Conservation (phyloP, 2,888 invertebrate genomes). For the Ashinkailepas kermadecensis region DNA sequence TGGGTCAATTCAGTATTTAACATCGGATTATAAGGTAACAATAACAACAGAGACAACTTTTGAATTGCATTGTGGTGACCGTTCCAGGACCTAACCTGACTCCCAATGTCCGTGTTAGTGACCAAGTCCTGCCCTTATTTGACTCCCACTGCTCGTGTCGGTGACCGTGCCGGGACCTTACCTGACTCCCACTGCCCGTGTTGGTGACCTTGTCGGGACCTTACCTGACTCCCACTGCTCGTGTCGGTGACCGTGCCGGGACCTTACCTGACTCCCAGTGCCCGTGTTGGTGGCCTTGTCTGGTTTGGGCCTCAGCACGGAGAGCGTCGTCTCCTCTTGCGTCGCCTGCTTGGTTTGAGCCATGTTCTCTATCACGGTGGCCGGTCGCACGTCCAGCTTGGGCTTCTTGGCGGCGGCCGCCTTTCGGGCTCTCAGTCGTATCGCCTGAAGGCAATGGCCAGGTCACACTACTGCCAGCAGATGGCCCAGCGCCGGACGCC, state of each 20-base stretch:
- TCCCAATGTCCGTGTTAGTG: neutral
- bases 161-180: neutral
- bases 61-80: neutral
- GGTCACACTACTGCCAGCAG: too few relatives aligned
- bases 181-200: neutral
- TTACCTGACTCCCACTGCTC: neutral
- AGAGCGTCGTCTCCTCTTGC: constrained; percentile 1
- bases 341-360: constrained; percentile 57
- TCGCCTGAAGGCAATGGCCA: constrained; percentile 53
- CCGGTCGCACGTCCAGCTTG: constrained; percentile 58
- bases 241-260: neutral
- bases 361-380: constrained; percentile 82
- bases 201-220: neutral
- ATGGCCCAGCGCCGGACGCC: too few relatives aligned
- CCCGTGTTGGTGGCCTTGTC: constrained; percentile 83
- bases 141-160: neutral
- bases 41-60: too few relatives aligned
- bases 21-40: too few relatives aligned
- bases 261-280: constrained; percentile 66
- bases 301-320: neutral
- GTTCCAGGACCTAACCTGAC: neutral
- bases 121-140: constrained; percentile 25
- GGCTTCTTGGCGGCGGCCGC: constrained; percentile 71
- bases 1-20: too few relatives aligned
- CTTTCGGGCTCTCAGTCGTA: constrained; percentile 74